Evolutionary conservation across 2,113 vertebrate genomes (phyloP), one percentile per base, ranked within the genome.

Genomic region (Mustela nigripes): DNA sequence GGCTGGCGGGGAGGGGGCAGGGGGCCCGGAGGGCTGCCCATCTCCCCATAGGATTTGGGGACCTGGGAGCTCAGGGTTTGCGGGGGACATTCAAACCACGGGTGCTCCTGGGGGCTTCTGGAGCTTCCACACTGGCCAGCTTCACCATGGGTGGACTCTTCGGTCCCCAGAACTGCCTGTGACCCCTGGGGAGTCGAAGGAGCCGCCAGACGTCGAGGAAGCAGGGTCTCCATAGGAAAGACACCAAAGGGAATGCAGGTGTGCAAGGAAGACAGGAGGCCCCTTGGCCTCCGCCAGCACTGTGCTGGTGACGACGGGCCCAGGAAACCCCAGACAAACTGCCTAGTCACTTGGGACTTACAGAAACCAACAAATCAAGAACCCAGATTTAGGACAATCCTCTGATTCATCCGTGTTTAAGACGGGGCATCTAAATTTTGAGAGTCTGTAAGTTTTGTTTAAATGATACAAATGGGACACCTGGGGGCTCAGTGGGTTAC

Each of bases 231-330:
- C 18, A 21, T 3, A 0, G 60, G 26, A 50, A 86, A n/a, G 26
- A 48, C 50, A 28, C 4, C 2, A 18, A 56, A 67, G 60, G 18
- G 11, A 5, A 22, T 1, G 1, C 4, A 4, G 0, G 0, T 10
- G 11, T 39, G 39, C 50, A 5, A 26, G 3, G 11, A 31, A 9
- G 50, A 42, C 62, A 71, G 24, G 24, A 69, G 39, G 28, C 11
- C 5, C 5, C 26, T n/a, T 36, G 0, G 1, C 14, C 11, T 24
- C 10, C 4, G 0, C 0, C 0, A 2, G 4, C 26, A 4, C 19
- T 3, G 11, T 2, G 2, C 26, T 16, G 21, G 11, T 7, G 31
- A 26, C 11, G 2, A 11, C 1, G 3, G 26, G 33, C 8, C 50
- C 26, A 7, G 33, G 15, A 87, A 48, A 53, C 19, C 53, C 33